Conservation (phyloP, 2,113 vertebrate genomes). For the Varanus salvator region DNA sequence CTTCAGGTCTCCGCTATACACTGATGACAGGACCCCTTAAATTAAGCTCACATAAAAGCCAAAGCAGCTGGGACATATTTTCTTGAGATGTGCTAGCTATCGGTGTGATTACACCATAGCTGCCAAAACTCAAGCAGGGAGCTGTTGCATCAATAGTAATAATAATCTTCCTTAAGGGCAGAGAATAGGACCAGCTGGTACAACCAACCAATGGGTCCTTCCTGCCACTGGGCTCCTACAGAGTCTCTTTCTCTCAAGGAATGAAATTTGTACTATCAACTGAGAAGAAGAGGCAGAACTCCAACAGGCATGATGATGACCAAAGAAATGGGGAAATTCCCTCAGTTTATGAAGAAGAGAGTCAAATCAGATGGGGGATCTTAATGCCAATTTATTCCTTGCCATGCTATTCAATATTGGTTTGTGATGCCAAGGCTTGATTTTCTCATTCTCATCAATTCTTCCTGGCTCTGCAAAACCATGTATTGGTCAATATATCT, state of each 20-base stretch:
- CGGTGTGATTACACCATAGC: not conserved
- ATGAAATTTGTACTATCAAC: not conserved
- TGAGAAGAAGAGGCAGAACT: not conserved
- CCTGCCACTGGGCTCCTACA: not conserved
- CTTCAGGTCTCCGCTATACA: constrained; percentile 22
- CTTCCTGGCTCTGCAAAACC: not conserved
- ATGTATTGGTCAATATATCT: no score
- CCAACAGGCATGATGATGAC: not conserved
- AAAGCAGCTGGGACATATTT: not conserved
- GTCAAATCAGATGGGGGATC: not conserved
- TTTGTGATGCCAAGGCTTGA: not conserved
- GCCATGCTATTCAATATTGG: not conserved
- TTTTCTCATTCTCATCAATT: not conserved
- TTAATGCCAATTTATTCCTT: not conserved
- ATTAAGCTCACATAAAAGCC: constrained; percentile 7
- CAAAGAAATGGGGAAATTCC: not conserved
- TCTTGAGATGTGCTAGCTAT: not conserved
- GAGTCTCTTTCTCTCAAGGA: not conserved
- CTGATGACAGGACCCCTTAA: constrained; percentile 42
- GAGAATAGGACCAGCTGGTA: not conserved
- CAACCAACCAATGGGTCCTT: no score
- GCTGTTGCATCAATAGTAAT: not conserved
- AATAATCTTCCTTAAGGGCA: not conserved
- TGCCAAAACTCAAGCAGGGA: not conserved
- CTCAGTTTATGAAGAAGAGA: not conserved